Evolutionary conservation across 2,888 invertebrate species (phyloP).

Genomic region (Mythimna albipuncta): DNA sequence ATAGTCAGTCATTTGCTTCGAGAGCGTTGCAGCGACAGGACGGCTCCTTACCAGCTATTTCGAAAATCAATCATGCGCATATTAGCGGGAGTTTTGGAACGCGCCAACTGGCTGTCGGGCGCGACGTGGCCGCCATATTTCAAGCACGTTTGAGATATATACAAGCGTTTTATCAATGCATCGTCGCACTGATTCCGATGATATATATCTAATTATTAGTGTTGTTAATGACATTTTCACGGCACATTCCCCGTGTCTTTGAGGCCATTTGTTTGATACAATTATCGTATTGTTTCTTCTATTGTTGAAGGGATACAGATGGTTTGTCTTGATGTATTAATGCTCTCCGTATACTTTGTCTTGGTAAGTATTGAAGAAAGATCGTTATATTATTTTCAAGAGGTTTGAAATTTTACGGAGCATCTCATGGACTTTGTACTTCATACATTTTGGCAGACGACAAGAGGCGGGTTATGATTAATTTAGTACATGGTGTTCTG

Average conservation of each 20-base stretch:
- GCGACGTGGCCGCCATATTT: slow-evolving; percentile 87
- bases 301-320: slow-evolving; percentile 60
- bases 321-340: slow-evolving; percentile 55
- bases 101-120: slow-evolving; percentile 86
- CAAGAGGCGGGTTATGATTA: slow-evolving; percentile 47
- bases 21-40: slow-evolving; percentile 36
- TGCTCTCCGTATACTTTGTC: slow-evolving; percentile 40
- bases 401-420: slow-evolving; percentile 30
- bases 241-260: slow-evolving; percentile 84
- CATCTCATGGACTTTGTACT: slow-evolving; percentile 35
- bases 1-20: slow-evolving; percentile 43
- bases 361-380: slow-evolving; percentile 46
- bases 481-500: slow-evolving; percentile 35
- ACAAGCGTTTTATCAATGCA: slow-evolving; percentile 89
- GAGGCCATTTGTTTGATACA: slow-evolving; percentile 82
- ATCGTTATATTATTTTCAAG: slow-evolving; percentile 45
- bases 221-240: slow-evolving; percentile 89
- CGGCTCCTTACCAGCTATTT: slow-evolving; percentile 66
- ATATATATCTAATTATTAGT: slow-evolving; percentile 89
- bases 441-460: slow-evolving; percentile 47
- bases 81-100: slow-evolving; percentile 83
- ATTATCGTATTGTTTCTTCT: slow-evolving; percentile 65
- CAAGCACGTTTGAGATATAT: slow-evolving; percentile 88
- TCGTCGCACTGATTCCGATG: slow-evolving; percentile 88
- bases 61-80: slow-evolving; percentile 87